A percentile compares a stretch with the other conserved stretches of the same genome.
Conservation (phyloP, 2,888 invertebrate genomes). For the Lasius fuliginosus region DNA sequence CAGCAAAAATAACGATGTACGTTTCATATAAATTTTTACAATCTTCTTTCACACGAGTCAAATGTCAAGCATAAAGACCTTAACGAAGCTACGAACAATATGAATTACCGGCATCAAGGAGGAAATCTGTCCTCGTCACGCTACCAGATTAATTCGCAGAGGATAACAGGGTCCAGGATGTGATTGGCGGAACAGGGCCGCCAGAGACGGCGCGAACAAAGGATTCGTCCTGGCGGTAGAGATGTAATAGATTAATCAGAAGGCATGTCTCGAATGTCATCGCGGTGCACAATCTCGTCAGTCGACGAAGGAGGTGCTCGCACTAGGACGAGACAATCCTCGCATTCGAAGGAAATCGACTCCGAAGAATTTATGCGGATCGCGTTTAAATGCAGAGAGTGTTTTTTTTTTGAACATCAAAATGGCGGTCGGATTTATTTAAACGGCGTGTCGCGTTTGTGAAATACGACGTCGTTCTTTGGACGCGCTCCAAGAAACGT, state of each 20-base stretch:
- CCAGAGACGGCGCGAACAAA: constrained; percentile 61
- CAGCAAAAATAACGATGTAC: background rate
- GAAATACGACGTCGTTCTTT: constrained; percentile 52
- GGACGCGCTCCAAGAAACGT: constrained; percentile 54
- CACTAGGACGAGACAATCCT: background rate
- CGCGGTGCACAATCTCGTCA: constrained; percentile 29
- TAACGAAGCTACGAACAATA: constrained; percentile 30
- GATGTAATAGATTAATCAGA: constrained; percentile 74
- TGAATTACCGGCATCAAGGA: constrained; percentile 37
- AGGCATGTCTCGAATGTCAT: constrained; percentile 57
- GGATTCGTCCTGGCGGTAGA: constrained; percentile 48
- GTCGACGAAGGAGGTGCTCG: constrained; percentile 11
- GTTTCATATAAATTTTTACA: constrained; percentile 31
- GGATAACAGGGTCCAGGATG: constrained; percentile 56
- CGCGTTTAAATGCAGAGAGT: constrained; percentile 46
- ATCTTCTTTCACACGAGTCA: constrained; percentile 4
- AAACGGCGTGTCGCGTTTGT: constrained; percentile 51
- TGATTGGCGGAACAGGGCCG: constrained; percentile 66
- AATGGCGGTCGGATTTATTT: constrained; percentile 52
- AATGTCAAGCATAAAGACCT: constrained; percentile 21
- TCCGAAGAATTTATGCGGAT: constrained; percentile 48
- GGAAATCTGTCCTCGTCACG: constrained; percentile 50
- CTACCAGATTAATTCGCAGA: constrained; percentile 65
- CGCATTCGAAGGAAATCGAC: constrained; percentile 44
- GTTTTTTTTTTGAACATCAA: constrained; percentile 51